Conservation (phyloP, 2,797 vertebrate species). For the Triplophysa yarkandensis region DNA sequence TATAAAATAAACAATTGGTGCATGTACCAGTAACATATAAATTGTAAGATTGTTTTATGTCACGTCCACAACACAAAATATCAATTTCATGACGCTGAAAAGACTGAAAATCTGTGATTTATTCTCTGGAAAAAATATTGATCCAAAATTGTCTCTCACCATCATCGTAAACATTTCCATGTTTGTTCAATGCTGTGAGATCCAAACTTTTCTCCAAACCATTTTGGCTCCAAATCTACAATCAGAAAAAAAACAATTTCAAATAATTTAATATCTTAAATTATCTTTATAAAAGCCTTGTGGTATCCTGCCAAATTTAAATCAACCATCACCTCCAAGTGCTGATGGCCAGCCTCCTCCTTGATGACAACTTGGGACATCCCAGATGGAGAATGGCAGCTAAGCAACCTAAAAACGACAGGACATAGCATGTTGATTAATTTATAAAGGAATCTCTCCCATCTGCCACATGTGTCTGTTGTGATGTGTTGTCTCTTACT, state of each 20-base stretch:
- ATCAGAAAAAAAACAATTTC: background rate
- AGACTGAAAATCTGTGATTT: too few species aligned
- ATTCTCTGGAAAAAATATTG: too few species aligned
- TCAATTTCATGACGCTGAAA: too few species aligned
- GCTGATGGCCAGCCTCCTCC: constrained; percentile 54
- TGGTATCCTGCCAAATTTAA: background rate
- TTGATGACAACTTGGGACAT: constrained; percentile 57
- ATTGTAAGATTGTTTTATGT: too few species aligned
- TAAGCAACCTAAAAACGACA: constrained; percentile 55
- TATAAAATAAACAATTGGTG: too few species aligned
- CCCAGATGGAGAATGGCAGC: constrained; percentile 56
- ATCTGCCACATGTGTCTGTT: background rate
- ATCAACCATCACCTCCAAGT: constrained; percentile 61
- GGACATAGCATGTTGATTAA: background rate
- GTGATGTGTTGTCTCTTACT: constrained; percentile 58
- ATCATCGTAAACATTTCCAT: constrained; percentile 65
- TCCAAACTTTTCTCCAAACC: constrained; percentile 59
- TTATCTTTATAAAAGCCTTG: too few species aligned
- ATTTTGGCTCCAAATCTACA: constrained; percentile 62
- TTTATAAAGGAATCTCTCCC: background rate
- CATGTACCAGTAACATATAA: too few species aligned
- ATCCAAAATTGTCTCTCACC: constrained; percentile 33
- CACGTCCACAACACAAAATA: too few species aligned
- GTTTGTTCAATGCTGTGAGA: constrained; percentile 59
- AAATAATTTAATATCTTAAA: too few species aligned